A percentile compares a stretch with the other conserved stretches of the same genome.
Evolutionary conservation across 2,888 invertebrate genomes (phyloP).

Genomic region (Protophormia terraenovae): DNA sequence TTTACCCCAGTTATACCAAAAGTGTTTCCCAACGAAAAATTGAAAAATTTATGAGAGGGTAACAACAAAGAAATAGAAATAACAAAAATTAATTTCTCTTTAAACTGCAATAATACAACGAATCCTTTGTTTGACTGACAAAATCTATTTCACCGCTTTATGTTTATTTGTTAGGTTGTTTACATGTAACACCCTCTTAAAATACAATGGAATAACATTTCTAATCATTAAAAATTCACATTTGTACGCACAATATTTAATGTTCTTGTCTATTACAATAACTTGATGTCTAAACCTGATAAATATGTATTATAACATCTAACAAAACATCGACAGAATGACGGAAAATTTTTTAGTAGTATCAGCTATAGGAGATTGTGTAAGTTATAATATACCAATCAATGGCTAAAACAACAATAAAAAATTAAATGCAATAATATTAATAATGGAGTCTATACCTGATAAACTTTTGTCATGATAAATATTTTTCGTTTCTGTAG

Average conservation of each 20-base stretch:
- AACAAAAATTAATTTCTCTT: background rate
- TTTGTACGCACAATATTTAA: background rate
- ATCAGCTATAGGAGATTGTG: too few species aligned
- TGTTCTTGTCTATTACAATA: background rate
- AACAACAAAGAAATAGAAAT: background rate
- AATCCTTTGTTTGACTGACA: background rate
- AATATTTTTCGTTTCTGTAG: too few species aligned
- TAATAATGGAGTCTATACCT: too few species aligned
- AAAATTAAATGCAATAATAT: too few species aligned
- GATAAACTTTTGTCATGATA: too few species aligned
- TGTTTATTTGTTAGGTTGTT: background rate
- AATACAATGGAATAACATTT: conserved; percentile 16
- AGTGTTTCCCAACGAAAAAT: conserved; percentile 9
- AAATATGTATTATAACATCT: too few species aligned
- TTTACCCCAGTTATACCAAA: too few species aligned
- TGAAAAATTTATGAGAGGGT: background rate
- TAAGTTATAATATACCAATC: too few species aligned
- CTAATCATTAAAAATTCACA: background rate
- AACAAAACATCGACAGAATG: too few species aligned
- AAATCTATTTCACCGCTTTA: background rate
- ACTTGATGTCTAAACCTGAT: too few species aligned
- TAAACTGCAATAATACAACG: background rate
- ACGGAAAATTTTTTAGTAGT: too few species aligned
- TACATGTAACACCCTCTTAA: conserved; percentile 10
- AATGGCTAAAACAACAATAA: too few species aligned